Evolutionary conservation across 2,113 vertebrate species (phyloP), one percentile per base, ranked within the genome.

Genomic region (Gnathonemus longibarbis): DNA sequence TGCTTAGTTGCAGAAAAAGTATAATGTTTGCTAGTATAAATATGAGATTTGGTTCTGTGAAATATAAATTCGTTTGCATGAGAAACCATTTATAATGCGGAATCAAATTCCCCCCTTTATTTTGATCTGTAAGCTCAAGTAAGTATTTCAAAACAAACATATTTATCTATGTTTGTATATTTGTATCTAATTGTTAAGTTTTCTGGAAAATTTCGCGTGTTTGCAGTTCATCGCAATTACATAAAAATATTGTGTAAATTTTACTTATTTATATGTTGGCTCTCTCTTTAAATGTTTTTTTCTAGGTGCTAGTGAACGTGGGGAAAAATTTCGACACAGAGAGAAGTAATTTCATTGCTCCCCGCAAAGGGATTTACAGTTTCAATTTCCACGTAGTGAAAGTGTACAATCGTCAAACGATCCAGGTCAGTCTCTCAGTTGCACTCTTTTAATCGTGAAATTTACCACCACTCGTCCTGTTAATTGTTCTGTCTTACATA

Each of bases 381-480:
- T 99, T 99, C 95, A 99, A 98, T 96, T 99, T 99, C 94, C 98
- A 99, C 92, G 98, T 99, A 93, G 98, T 99, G 62, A 99, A 99
- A 96, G 98, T 99, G 93, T 99, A 99, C 96, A 99, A 99, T 95
- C 96, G 98, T 91, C 98, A 99, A 95, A 98, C 97, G 89, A 99
- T 99, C 93, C 98, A 99, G 98, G 98, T 99, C 91, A 96, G 95
- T 93, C 15, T 27, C 56, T n/a, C 27, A 27, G 77, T 45, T 39
- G 50, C 42, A 87, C n/a, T 74, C 4, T 56, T 35, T 84, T 52
- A 80, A 50, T 10, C 21, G 46, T 49, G 46, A 50, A 80, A 53
- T 39, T n/a, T 17, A 46, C 24, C 31, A 50, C 5, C 46, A 35
- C n/a, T 52, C 7, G n/a, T 19, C 27, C 19, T 10, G 27, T 74